These are phyloP conservation scores for Colistium nudipinnis DNA, from an alignment of 2,113 vertebrate genomes.

Conservation along the genomic window DNA sequence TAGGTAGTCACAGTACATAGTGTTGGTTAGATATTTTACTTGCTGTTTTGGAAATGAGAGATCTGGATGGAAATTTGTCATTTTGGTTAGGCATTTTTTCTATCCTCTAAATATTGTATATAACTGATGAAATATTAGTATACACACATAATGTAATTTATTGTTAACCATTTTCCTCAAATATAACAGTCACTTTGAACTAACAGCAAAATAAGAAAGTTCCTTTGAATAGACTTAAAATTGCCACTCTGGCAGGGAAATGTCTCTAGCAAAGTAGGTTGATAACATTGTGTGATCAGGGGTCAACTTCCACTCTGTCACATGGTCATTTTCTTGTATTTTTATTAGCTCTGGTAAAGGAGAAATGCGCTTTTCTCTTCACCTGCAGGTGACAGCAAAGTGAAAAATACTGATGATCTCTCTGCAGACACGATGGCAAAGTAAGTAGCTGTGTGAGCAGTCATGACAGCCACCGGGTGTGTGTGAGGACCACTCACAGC, in stretches of 20 bases:
- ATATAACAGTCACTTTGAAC: too few species aligned
- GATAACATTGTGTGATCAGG: neutral
- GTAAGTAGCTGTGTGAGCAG: conserved; percentile 77
- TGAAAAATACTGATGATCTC: conserved; percentile 92
- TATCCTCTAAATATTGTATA: too few species aligned
- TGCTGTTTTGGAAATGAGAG: neutral
- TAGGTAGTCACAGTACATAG: neutral
- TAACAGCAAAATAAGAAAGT: neutral
- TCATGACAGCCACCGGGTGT: neutral
- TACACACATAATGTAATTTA: neutral
- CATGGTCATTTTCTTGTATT: too few species aligned
- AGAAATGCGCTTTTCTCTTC: conserved; percentile 14
- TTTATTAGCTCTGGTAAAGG: neutral
- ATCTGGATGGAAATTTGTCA: neutral
- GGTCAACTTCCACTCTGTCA: too few species aligned
- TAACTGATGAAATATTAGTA: too few species aligned
- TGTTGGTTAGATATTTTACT: neutral
- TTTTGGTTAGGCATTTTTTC: neutral
- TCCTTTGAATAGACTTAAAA: neutral
- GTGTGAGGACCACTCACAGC: neutral
- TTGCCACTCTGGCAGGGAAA: neutral
- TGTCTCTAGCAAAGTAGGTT: neutral
- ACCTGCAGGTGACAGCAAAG: conserved; percentile 90
- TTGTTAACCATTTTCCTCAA: neutral
- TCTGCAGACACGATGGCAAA: conserved; percentile 98